Conservation (phyloP, 2,113 vertebrate genomes). For the Arizona elegans region DNA sequence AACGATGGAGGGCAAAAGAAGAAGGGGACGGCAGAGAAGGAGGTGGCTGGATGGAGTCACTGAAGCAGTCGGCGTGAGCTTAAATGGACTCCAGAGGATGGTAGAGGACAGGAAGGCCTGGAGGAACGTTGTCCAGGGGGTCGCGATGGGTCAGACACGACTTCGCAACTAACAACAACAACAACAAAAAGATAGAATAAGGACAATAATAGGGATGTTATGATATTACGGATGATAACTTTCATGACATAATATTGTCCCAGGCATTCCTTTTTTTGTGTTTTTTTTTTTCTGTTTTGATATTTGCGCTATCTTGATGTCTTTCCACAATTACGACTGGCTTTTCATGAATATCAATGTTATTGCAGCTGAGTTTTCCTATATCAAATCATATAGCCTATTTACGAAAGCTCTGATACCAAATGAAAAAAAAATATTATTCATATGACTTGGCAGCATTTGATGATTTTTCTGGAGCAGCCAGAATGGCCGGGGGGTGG, state of each 20-base stretch:
- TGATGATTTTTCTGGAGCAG: not conserved
- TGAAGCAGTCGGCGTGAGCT: too few species aligned
- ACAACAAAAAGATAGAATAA: not conserved
- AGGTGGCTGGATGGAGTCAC: too few species aligned
- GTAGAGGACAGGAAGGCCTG: too few species aligned
- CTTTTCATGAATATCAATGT: conserved; percentile 19
- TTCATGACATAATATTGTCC: not conserved
- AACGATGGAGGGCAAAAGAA: too few species aligned
- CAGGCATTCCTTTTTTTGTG: not conserved
- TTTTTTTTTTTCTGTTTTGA: not conserved
- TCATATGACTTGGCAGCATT: not conserved
- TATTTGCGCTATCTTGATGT: not conserved
- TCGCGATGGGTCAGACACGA: too few species aligned
- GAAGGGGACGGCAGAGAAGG: too few species aligned
- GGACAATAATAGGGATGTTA: not conserved
- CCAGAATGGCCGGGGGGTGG: not conserved
- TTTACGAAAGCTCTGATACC: not conserved
- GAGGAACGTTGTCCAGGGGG: too few species aligned
- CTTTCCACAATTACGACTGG: not conserved
- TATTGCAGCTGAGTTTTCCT: not conserved
- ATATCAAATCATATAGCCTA: not conserved
- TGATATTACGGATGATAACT: not conserved
- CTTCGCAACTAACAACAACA: too few species aligned
- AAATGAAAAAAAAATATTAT: not conserved
- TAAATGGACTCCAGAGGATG: too few species aligned